Conservation (phyloP, 2,797 vertebrate genomes). For the Xerus rutilus region DNA sequence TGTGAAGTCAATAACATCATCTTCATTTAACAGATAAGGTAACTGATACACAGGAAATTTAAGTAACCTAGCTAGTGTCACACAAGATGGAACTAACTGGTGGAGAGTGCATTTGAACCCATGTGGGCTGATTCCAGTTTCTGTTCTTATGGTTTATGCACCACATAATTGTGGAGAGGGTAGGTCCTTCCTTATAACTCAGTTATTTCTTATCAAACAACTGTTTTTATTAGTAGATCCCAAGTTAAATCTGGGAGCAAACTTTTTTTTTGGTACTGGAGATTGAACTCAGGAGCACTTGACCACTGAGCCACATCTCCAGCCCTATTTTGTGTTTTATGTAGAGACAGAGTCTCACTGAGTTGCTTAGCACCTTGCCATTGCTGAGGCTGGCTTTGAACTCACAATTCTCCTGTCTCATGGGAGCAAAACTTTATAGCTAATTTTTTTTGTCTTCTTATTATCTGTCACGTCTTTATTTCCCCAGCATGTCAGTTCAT, state of each 20-base stretch:
- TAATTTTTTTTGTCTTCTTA: not conserved
- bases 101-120: not conserved
- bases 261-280: not conserved
- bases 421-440: not conserved
- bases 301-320: too few species aligned
- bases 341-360: too few species aligned
- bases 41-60: not conserved
- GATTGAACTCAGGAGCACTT: too few species aligned
- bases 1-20: not conserved
- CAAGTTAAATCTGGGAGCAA: slow-evolving; percentile 36
- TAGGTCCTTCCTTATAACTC: not conserved
- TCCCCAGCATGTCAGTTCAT: not conserved
- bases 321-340: too few species aligned
- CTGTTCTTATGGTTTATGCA: not conserved
- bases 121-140: not conserved
- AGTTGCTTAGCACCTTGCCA: too few species aligned
- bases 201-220: not conserved
- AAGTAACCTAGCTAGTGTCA: not conserved
- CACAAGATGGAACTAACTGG: slow-evolving; percentile 7
- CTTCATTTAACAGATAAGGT: not conserved
- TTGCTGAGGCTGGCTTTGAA: too few species aligned
- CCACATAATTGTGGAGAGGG: not conserved
- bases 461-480: not conserved
- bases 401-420: too few species aligned
- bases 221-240: not conserved